Percentiles rank a stretch among this genome's conserved stretches.
These are phyloP conservation scores for Zhuqinia jingwanae DNA, from an alignment of 2,888 invertebrate genomes.

Conservation along the genomic window DNA sequence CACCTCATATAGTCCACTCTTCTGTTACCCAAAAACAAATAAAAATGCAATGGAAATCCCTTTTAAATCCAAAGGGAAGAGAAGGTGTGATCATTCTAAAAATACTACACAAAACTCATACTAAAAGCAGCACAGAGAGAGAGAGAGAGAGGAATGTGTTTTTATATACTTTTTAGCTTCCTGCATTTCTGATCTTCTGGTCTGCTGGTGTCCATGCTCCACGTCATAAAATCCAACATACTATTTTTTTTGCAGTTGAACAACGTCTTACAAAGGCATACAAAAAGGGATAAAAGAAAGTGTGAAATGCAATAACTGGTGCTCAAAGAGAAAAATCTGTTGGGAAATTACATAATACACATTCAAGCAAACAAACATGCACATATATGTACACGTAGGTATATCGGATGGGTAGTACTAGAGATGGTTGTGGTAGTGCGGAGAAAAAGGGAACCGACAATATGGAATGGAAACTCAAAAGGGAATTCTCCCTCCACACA, in stretches of 20 bases:
- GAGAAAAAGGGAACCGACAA: slow-evolving; percentile 24
- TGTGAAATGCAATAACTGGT: slow-evolving; percentile 28
- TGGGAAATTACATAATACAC: slow-evolving; percentile 57
- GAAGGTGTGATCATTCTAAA: slow-evolving; percentile 27
- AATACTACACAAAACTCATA: neutral
- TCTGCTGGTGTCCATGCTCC: neutral
- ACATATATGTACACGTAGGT: no score
- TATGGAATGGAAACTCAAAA: slow-evolving; percentile 50
- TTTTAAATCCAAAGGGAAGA: neutral
- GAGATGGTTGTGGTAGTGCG: neutral
- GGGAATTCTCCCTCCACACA: slow-evolving; percentile 56
- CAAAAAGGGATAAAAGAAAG: neutral
- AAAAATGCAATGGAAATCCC: neutral
- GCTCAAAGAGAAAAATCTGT: slow-evolving; percentile 45
- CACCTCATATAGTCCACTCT: no score
- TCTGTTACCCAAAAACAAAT: no score
- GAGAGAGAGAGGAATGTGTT: slow-evolving; percentile 25
- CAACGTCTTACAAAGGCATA: neutral
- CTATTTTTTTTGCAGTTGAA: neutral
- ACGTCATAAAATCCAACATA: slow-evolving; percentile 21
- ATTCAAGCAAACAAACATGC: no score
- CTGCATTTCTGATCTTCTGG: neutral
- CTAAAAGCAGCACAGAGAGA: neutral
- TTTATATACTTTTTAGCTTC: slow-evolving; percentile 43
- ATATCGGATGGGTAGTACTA: neutral